Conservation (phyloP, 1,140 invertebrate genomes). For the Wasmannia auropunctata region DNA sequence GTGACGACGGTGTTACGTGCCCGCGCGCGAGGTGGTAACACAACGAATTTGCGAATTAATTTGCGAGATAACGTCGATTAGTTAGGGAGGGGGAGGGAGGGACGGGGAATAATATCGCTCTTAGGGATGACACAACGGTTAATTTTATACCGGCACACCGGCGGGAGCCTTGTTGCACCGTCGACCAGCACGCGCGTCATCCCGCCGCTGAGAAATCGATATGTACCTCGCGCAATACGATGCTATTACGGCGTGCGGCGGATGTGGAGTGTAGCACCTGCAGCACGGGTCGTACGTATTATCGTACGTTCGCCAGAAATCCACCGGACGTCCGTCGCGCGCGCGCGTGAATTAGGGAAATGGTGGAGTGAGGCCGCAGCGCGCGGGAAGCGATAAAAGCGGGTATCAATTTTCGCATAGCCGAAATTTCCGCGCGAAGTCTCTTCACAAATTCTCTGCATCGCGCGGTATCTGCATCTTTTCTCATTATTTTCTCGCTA, state of each 20-base stretch:
- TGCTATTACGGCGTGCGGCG: not conserved
- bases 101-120: constrained; percentile 29
- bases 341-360: not conserved
- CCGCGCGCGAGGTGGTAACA: constrained; percentile 56
- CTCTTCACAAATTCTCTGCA: not conserved
- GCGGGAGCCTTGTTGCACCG: not conserved
- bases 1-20: constrained; percentile 1
- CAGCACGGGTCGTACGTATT: not conserved
- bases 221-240: constrained; percentile 15
- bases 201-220: not conserved
- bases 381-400: not conserved
- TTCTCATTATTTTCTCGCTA: not conserved
- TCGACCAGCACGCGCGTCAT: constrained; percentile 48
- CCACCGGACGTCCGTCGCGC: constrained; percentile 8
- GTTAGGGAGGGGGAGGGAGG: constrained; percentile 27
- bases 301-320: constrained; percentile 6
- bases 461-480: not conserved
- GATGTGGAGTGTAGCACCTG: constrained; percentile 2
- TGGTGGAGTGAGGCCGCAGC: not conserved
- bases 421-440: not conserved
- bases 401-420: not conserved
- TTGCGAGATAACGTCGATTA: constrained; percentile 58
- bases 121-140: constrained; percentile 36
- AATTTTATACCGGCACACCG: constrained; percentile 57
- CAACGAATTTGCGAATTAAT: constrained; percentile 68